Conservation (phyloP, 2,888 invertebrate genomes). For the Drosophila nr. perissopoda region DNA sequence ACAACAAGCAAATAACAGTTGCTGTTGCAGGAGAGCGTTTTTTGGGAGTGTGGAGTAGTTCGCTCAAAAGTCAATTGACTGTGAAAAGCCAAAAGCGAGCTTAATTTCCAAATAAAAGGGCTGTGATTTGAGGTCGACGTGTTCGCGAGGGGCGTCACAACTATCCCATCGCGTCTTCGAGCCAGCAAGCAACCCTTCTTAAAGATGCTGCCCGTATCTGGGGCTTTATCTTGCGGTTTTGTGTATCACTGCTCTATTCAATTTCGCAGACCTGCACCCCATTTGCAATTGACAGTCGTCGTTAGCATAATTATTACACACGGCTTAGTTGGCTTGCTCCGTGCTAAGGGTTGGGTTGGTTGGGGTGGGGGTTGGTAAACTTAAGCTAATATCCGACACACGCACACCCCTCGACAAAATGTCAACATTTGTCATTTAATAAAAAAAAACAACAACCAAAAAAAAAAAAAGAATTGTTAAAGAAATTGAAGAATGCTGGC, state of each 20-base stretch:
- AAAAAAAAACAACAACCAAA: conserved; percentile 16
- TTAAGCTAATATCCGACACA: conserved; percentile 62
- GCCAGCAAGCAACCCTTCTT: conserved; percentile 41
- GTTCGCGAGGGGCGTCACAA: conserved; percentile 42
- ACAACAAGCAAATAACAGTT: conserved; percentile 65
- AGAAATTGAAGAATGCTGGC: conserved; percentile 35
- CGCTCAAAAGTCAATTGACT: conserved; percentile 72
- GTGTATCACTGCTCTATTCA: conserved; percentile 62
- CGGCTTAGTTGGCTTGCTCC: conserved; percentile 53
- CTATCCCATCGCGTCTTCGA: conserved; percentile 62
- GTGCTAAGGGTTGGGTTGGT: conserved; percentile 5
- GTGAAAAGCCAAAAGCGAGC: conserved; percentile 75
- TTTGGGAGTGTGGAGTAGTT: conserved; percentile 5
- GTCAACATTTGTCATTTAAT: conserved; percentile 66
- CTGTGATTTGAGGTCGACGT: conserved; percentile 52
- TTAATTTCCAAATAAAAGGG: conserved; percentile 78
- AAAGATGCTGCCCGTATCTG: conserved; percentile 22
- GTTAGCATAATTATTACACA: conserved; percentile 80
- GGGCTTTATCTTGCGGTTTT: conserved; percentile 68
- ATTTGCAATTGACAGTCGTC: conserved; percentile 74
- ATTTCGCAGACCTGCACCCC: conserved; percentile 36
- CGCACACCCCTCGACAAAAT: conserved; percentile 35
- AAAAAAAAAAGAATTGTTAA: conserved; percentile 31
- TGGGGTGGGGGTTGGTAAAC: conserved; percentile 3
- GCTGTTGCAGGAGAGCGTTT: conserved; percentile 1